Evolutionary conservation across 2,888 invertebrate species (phyloP).

Genomic region (Nephrocerus scutellatus): DNA sequence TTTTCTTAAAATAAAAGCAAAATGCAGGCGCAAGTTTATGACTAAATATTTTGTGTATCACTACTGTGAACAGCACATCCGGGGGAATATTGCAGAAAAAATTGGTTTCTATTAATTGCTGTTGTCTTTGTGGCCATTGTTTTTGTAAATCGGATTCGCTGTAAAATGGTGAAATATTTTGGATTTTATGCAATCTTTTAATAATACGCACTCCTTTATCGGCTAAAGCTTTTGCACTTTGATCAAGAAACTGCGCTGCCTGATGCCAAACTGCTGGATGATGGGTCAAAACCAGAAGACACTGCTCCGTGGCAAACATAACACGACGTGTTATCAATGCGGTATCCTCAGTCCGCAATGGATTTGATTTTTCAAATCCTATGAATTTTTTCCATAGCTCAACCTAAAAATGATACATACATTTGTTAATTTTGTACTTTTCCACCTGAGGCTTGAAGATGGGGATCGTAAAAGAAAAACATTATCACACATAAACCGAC

Average conservation of each 20-base stretch:
- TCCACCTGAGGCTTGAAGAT: background rate
- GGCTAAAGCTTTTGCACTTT: slow-evolving; percentile 84
- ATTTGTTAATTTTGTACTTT: background rate
- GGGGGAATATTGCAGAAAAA: no score
- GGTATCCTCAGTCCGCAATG: slow-evolving; percentile 91
- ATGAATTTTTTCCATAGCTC: slow-evolving; percentile 99
- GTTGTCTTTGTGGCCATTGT: no score
- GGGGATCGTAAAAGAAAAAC: background rate
- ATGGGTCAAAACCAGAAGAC: slow-evolving; percentile 90
- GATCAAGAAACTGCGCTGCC: slow-evolving; percentile 93
- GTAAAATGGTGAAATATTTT: no score
- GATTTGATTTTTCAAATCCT: slow-evolving; percentile 94
- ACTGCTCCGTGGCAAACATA: slow-evolving; percentile 98
- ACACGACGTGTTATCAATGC: slow-evolving; percentile 87
- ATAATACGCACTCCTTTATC: slow-evolving; percentile 83
- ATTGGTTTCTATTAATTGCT: no score
- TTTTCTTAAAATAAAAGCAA: no score
- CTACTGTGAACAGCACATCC: no score
- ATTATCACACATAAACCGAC: background rate
- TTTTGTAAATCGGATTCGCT: no score
- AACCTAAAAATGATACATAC: slow-evolving; percentile 63
- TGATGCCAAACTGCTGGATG: slow-evolving; percentile 99
- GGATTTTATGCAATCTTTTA: no score
- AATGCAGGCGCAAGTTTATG: no score
- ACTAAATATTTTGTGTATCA: no score